Evolutionary conservation across 2,113 vertebrate genomes (phyloP).

Genomic region (Perccottus glenii): DNA sequence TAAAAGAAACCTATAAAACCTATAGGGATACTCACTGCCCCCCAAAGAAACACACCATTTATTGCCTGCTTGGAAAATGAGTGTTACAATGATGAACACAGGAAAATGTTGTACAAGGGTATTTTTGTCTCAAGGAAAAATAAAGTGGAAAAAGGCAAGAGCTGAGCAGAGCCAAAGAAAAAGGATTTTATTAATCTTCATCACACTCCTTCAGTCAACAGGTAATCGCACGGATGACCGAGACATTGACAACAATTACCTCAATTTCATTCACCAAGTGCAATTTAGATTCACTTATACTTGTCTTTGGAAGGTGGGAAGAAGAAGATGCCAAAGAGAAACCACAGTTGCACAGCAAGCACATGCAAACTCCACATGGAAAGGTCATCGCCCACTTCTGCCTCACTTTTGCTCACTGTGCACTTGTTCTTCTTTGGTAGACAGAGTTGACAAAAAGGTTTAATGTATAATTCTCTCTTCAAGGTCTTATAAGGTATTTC

Average conservation of each 20-base stretch:
- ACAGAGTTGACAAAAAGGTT: background rate
- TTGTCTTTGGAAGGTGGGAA: too few species aligned
- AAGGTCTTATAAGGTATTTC: conserved; percentile 8
- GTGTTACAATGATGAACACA: background rate
- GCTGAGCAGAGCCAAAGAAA: too few species aligned
- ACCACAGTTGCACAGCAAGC: too few species aligned
- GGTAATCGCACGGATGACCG: too few species aligned
- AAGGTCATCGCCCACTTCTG: background rate
- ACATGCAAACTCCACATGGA: too few species aligned
- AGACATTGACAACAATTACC: too few species aligned
- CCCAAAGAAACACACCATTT: conserved; percentile 11
- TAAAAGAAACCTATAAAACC: conserved; percentile 63
- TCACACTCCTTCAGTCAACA: too few species aligned
- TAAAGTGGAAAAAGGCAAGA: too few species aligned
- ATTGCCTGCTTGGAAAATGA: background rate
- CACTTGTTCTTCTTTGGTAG: background rate
- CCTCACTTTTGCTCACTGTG: background rate
- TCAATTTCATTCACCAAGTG: too few species aligned
- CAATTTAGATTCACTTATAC: too few species aligned
- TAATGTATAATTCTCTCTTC: background rate
- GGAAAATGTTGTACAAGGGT: background rate
- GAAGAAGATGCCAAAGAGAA: too few species aligned
- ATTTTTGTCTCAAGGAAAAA: background rate
- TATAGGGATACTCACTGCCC: conserved; percentile 7
- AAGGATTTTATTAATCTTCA: too few species aligned